These are phyloP conservation scores for Odontothrips loti DNA, from an alignment of 2,888 invertebrate genomes.

Conservation along the genomic window DNA sequence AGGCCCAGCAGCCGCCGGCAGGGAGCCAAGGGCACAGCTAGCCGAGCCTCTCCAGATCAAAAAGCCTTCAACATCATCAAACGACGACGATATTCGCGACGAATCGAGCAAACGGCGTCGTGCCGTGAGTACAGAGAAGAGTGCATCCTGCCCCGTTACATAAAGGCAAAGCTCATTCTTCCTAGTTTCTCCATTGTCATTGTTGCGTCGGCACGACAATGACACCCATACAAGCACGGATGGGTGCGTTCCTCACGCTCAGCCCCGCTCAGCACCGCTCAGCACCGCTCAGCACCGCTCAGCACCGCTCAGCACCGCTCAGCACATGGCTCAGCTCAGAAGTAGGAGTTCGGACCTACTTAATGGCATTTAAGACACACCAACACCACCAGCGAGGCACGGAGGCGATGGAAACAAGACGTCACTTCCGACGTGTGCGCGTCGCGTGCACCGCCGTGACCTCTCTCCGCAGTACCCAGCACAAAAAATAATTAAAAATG, in stretches of 20 bases:
- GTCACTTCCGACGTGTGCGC: no score
- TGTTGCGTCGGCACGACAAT: slow-evolving; percentile 1
- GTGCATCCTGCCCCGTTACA: slow-evolving; percentile 11
- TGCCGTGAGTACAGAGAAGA: neutral
- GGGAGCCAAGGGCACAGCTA: no score
- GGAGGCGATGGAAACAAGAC: no score
- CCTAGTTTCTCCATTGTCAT: slow-evolving; percentile 23
- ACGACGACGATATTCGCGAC: neutral
- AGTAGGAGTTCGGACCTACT: no score
- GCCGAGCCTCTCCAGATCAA: neutral
- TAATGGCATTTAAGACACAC: no score
- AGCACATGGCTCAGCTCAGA: neutral
- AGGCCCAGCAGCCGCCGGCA: no score
- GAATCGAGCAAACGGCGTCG: neutral
- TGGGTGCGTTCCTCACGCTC: neutral
- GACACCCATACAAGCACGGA: neutral
- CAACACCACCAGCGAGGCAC: no score
- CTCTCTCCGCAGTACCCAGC: no score
- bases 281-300: neutral
- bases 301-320: neutral
- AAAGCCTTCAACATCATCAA: no score
- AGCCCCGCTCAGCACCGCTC: neutral
- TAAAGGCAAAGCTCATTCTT: slow-evolving; percentile 5
- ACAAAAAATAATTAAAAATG: no score
- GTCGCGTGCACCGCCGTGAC: no score